Conservation (phyloP, 92 coral and sea anemone genomes). For the Zoanthus sansibaricus region DNA sequence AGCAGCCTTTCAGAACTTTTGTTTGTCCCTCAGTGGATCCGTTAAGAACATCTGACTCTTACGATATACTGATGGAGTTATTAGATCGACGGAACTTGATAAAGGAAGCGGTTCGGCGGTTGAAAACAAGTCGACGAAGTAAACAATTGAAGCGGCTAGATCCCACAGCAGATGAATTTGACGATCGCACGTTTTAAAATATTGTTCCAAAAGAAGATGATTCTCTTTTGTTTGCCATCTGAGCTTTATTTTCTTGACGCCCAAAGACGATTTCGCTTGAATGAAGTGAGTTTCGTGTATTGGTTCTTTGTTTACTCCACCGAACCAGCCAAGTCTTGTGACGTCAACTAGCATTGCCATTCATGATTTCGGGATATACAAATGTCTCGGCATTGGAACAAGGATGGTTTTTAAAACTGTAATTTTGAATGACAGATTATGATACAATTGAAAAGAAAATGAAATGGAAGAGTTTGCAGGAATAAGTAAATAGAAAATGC, state of each 20-base stretch:
- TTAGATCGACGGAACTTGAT: slow-evolving; percentile 81
- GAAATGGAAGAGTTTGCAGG: neutral
- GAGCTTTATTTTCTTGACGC: slow-evolving; percentile 15
- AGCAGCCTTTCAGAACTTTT: slow-evolving; percentile 67
- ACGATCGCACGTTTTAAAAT: slow-evolving; percentile 33
- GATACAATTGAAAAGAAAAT: neutral
- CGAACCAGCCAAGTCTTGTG: slow-evolving; percentile 27
- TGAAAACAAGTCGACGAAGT: slow-evolving; percentile 68
- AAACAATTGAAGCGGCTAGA: slow-evolving; percentile 88
- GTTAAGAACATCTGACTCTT: slow-evolving; percentile 82
- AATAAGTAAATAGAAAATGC: neutral
- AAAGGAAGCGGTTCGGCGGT: slow-evolving; percentile 84
- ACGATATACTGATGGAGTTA: slow-evolving; percentile 75
- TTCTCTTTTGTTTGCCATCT: neutral
- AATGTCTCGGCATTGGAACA: neutral
- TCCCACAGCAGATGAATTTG: slow-evolving; percentile 35
- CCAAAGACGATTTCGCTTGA: neutral
- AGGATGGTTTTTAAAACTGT: neutral
- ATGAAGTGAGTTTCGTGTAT: slow-evolving; percentile 2
- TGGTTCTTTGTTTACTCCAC: slow-evolving; percentile 41
- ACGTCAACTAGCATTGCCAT: slow-evolving; percentile 30
- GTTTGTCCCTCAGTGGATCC: slow-evolving; percentile 89
- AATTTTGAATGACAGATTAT: neutral
- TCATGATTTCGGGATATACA: slow-evolving; percentile 8
- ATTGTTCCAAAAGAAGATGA: neutral